Evolutionary conservation across 2,113 vertebrate species (phyloP).

Genomic region (Coptodon bakossiorum): DNA sequence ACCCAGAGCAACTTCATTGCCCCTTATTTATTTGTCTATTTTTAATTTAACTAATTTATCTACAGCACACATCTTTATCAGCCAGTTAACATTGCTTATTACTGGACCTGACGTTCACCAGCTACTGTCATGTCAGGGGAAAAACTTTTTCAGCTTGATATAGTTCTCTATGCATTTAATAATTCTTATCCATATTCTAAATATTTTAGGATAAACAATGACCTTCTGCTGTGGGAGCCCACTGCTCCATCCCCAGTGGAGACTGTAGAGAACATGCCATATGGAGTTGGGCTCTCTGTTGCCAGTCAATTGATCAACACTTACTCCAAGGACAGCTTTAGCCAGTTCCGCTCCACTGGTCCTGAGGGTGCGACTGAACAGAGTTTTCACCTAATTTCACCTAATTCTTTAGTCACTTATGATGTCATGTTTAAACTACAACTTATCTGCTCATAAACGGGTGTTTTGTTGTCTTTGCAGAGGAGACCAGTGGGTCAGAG

Average conservation of each 20-base stretch:
- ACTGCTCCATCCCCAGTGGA: conserved; percentile 97
- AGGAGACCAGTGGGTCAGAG: conserved; percentile 95
- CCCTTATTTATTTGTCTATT: accelerated
- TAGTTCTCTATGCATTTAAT: neutral
- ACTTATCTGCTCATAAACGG: neutral
- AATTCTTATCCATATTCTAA: conserved; percentile 19
- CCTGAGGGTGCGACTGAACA: conserved; percentile 79
- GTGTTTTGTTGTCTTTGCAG: conserved; percentile 58
- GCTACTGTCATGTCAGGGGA: neutral
- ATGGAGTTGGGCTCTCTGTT: conserved; percentile 90
- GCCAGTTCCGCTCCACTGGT: conserved; percentile 83
- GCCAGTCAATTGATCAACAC: conserved; percentile 95
- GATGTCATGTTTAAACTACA: neutral
- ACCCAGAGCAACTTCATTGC: neutral
- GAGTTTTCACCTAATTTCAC: neutral
- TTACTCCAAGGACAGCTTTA: conserved; percentile 91
- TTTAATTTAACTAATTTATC: neutral
- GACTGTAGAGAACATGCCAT: conserved; percentile 92
- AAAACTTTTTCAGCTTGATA: neutral
- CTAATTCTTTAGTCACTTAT: neutral
- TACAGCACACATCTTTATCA: neutral
- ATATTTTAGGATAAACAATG: conserved; percentile 88
- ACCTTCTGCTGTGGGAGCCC: conserved; percentile 93
- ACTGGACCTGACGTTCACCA: neutral
- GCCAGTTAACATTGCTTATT: neutral